These are phyloP conservation scores for Dromius quadrimaculatus DNA, from an alignment of 2,888 invertebrate species.

Conservation along the genomic window DNA sequence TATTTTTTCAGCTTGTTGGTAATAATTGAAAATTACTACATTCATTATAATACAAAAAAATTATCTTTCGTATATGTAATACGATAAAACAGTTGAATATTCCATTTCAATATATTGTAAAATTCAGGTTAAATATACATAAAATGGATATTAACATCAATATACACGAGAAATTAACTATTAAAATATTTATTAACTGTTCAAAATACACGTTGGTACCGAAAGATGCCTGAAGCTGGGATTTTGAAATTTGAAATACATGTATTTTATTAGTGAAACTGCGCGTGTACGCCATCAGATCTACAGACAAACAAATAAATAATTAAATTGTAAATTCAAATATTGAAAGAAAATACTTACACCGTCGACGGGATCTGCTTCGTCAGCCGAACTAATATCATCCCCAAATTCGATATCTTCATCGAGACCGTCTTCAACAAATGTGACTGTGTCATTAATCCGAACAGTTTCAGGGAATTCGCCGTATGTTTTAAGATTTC, in stretches of 20 bases:
- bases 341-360: constrained; percentile 56
- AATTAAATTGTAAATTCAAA: neutral
- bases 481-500: constrained; percentile 98
- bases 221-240: constrained; percentile 23
- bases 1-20: neutral
- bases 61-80: constrained; percentile 17
- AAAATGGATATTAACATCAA: constrained; percentile 38
- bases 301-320: constrained; percentile 14
- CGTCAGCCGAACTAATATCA: constrained; percentile 92
- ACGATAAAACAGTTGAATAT: constrained; percentile 5
- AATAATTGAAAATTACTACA: constrained; percentile 18
- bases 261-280: constrained; percentile 10
- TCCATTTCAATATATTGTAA: constrained; percentile 21
- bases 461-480: constrained; percentile 98
- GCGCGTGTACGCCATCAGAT: constrained; percentile 43
- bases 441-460: constrained; percentile 96
- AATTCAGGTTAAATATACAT: constrained; percentile 46
- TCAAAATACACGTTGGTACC: constrained; percentile 41
- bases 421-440: constrained; percentile 94
- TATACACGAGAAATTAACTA: constrained; percentile 48
- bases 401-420: constrained; percentile 98
- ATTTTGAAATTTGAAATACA: constrained; percentile 40
- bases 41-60: constrained; percentile 3
- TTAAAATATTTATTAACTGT: constrained; percentile 50
- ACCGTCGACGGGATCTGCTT: constrained; percentile 80